These are phyloP conservation scores for Brachyptera risi DNA, from an alignment of 2,888 invertebrate species.

Conservation along the genomic window DNA sequence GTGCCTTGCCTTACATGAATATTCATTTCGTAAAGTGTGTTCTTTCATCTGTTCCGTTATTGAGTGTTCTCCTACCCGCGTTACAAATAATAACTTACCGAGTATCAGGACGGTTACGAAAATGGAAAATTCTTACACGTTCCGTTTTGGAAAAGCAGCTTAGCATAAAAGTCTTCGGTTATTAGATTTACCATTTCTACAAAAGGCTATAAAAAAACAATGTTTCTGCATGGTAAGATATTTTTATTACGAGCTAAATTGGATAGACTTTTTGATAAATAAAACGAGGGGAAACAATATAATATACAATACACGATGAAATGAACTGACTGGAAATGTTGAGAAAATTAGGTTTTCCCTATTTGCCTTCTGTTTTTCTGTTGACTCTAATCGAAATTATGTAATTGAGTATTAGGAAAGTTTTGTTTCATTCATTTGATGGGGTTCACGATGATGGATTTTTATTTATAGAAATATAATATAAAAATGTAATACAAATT, in stretches of 20 bases:
- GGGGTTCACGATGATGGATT: too few relatives aligned
- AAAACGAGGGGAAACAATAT: neutral
- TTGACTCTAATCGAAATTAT: too few relatives aligned
- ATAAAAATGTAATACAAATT: too few relatives aligned
- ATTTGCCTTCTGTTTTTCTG: too few relatives aligned
- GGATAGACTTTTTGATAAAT: neutral
- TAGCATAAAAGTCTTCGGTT: neutral
- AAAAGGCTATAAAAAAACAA: neutral
- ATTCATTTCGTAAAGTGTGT: neutral
- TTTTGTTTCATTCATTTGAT: too few relatives aligned
- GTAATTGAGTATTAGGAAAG: too few relatives aligned
- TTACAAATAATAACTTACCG: neutral
- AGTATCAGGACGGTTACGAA: neutral
- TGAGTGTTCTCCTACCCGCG: neutral
- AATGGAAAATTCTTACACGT: neutral
- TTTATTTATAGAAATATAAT: too few relatives aligned
- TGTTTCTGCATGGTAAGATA: neutral
- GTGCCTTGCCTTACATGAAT: too few relatives aligned
- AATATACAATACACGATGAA: too few relatives aligned
- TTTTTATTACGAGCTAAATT: neutral
- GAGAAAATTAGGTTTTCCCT: too few relatives aligned
- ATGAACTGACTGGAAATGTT: neutral
- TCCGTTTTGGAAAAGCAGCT: neutral
- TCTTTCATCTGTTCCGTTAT: neutral
- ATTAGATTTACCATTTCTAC: neutral